These are phyloP conservation scores for Thunnus thynnus DNA, from an alignment of 2,113 vertebrate genomes.

Conservation along the genomic window DNA sequence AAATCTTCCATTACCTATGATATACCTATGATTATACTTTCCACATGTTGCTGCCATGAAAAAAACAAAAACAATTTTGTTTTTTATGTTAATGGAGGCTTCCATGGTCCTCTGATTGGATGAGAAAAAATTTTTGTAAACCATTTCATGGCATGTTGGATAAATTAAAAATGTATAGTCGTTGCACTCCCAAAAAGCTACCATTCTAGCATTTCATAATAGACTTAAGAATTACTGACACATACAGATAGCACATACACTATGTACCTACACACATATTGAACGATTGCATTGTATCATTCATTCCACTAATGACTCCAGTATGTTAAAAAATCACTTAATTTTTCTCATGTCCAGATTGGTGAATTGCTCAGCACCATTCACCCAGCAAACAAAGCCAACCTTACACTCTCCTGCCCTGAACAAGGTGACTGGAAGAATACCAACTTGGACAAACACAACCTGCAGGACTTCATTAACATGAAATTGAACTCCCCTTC, in stretches of 20 bases:
- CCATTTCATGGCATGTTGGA: background rate
- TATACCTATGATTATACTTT: background rate
- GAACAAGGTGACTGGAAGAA: conserved; percentile 98
- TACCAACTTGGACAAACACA: conserved; percentile 96
- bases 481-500: conserved; percentile 95
- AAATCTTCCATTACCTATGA: background rate
- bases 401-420: conserved; percentile 94
- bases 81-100: background rate
- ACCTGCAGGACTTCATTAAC: conserved; percentile 97
- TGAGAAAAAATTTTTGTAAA: background rate
- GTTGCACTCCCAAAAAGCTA: background rate
- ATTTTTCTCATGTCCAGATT: conserved; percentile 85
- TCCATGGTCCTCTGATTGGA: background rate
- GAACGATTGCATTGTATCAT: background rate
- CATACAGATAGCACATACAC: background rate
- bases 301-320: background rate
- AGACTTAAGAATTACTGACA: conserved; percentile 4
- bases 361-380: conserved; percentile 96
- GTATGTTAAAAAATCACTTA: background rate
- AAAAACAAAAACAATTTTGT: background rate
- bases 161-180: background rate
- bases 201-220: background rate
- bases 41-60: background rate
- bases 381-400: conserved; percentile 96
- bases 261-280: background rate